Percentiles rank a stretch among this genome's conserved stretches.
These are phyloP conservation scores for Nasalis larvatus DNA, from an alignment of 2,113 vertebrate species.

Conservation along the genomic window DNA sequence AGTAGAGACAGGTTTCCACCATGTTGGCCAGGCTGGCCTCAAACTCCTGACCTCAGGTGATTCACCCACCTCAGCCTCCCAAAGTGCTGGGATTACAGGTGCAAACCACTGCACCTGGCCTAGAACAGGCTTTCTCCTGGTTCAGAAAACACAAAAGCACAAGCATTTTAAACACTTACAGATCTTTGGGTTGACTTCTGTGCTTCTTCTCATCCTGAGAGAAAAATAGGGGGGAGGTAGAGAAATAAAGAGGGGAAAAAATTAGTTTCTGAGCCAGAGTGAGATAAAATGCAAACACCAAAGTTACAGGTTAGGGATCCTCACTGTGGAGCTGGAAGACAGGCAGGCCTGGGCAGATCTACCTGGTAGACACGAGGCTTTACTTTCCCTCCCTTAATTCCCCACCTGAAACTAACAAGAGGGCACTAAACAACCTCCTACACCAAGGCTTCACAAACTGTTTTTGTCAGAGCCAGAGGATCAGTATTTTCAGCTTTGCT, in stretches of 20 bases:
- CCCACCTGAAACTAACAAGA: neutral
- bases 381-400: neutral
- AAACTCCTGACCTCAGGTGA: no score
- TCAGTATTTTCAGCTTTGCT: neutral
- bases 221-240: neutral
- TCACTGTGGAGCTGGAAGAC: neutral
- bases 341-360: neutral
- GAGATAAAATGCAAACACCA: neutral
- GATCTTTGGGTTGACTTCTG: constrained; percentile 64
- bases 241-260: neutral
- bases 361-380: neutral
- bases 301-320: neutral
- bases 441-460: neutral
- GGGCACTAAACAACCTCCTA: neutral
- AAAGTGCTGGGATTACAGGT: no score
- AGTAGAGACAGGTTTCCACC: no score
- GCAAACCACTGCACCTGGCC: no score
- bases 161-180: constrained; percentile 58
- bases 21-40: no score
- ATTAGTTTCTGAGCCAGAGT: constrained; percentile 2
- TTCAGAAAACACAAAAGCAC: neutral
- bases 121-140: neutral
- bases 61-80: no score
- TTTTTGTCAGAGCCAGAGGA: neutral
- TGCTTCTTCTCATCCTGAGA: constrained; percentile 61